These are phyloP conservation scores for Lordiphosa fenestrarum DNA, from an alignment of 2,888 invertebrate genomes.

Conservation along the genomic window DNA sequence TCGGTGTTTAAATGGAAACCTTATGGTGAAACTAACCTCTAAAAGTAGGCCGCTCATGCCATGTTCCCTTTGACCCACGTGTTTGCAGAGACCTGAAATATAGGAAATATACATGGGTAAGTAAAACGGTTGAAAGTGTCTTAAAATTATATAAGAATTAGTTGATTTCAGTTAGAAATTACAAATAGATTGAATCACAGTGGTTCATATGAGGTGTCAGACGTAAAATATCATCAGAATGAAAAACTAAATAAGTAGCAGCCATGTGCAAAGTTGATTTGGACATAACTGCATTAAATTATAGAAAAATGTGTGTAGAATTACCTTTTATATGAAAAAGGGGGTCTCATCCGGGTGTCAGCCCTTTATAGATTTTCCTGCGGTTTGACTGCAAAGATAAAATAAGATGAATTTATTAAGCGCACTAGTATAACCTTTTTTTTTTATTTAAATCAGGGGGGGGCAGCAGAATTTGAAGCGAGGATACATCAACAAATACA, in stretches of 20 bases:
- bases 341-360: neutral
- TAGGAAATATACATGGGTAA: neutral
- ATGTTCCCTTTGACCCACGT: no score
- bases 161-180: conserved; percentile 21
- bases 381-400: conserved; percentile 21
- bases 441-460: no score
- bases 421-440: no score
- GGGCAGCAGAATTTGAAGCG: no score
- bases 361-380: neutral
- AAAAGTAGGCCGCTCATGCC: neutral
- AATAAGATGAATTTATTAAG: no score
- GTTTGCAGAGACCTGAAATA: no score
- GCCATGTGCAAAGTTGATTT: neutral
- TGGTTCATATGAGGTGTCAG: conserved; percentile 79
- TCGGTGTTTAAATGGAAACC: neutral
- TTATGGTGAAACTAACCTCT: conserved; percentile 12
- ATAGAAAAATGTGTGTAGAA: neutral
- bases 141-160: neutral
- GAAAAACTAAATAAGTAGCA: neutral
- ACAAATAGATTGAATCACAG: conserved; percentile 68
- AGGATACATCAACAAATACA: no score
- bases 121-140: neutral
- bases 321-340: conserved; percentile 8
- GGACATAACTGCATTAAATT: neutral
- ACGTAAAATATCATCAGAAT: conserved; percentile 70